Conservation (phyloP, 2,113 vertebrate species). For the Salminus brasiliensis region DNA sequence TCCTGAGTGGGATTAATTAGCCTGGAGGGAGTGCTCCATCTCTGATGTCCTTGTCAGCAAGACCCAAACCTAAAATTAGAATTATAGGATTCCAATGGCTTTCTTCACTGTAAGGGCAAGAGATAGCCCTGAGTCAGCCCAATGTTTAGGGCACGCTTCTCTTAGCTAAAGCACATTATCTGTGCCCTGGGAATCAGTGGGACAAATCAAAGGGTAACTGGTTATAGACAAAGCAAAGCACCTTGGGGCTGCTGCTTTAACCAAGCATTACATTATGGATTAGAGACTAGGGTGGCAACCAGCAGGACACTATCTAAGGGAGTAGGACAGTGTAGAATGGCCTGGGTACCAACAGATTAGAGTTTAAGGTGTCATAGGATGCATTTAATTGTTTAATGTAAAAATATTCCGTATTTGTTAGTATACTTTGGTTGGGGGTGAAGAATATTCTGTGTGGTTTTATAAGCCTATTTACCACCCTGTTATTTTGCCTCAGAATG, state of each 20-base stretch:
- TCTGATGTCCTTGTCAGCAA: slow-evolving; percentile 68
- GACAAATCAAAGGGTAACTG: background rate
- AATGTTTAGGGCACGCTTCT: slow-evolving; percentile 44
- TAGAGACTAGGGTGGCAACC: background rate
- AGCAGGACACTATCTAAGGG: background rate
- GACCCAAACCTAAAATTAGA: slow-evolving; percentile 71
- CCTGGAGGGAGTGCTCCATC: slow-evolving; percentile 69
- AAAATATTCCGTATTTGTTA: too few species aligned
- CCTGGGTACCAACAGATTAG: too few species aligned
- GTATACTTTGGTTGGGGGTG: too few species aligned
- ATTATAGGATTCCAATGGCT: slow-evolving; percentile 74
- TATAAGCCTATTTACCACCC: too few species aligned
- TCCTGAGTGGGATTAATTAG: slow-evolving; percentile 71
- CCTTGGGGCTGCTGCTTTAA: background rate
- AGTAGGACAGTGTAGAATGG: too few species aligned
- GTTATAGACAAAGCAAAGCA: background rate
- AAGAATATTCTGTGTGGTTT: too few species aligned
- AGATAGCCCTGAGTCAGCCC: slow-evolving; percentile 59
- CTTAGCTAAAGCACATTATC: slow-evolving; percentile 17
- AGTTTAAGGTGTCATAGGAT: too few species aligned
- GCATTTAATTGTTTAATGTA: too few species aligned
- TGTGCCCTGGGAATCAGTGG: slow-evolving; percentile 28
- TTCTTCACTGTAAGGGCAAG: slow-evolving; percentile 59
- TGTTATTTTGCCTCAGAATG: too few species aligned
- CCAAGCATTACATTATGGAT: background rate